These are phyloP conservation scores for Dendroctonus valens DNA, from an alignment of 1,140 invertebrate genomes.

Conservation along the genomic window DNA sequence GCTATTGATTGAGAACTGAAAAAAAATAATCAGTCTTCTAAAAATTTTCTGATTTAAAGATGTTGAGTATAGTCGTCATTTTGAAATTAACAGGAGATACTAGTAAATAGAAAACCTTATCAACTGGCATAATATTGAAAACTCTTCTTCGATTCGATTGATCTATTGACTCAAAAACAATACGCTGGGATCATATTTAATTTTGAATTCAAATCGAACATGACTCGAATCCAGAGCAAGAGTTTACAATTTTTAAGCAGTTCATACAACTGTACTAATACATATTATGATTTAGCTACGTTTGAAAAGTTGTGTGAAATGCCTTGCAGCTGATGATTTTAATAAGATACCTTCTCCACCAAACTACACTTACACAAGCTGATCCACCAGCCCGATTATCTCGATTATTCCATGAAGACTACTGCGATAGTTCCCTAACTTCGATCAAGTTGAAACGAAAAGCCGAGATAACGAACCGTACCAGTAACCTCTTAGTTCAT, in stretches of 20 bases:
- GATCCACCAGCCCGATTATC: conserved; percentile 33
- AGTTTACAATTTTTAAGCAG: conserved; percentile 17
- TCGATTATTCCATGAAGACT: conserved; percentile 14
- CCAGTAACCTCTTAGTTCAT: conserved; percentile 15
- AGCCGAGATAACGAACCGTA: conserved; percentile 32
- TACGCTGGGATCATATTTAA: conserved; percentile 22
- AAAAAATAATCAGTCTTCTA: too few species aligned
- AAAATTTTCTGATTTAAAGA: too few species aligned
- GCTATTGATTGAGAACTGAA: conserved; percentile 11
- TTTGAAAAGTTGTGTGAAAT: conserved; percentile 41
- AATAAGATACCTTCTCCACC: conserved; percentile 50
- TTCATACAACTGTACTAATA: conserved; percentile 37
- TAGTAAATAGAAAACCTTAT: background rate
- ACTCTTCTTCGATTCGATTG: background rate
- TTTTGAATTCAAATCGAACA: background rate
- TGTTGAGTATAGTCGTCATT: background rate
- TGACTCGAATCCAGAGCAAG: background rate
- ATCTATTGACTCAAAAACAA: conserved; percentile 1
- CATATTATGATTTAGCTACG: conserved; percentile 30
- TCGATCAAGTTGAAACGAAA: conserved; percentile 13
- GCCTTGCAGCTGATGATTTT: conserved; percentile 44
- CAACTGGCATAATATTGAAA: conserved; percentile 15
- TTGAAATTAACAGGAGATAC: conserved; percentile 25
- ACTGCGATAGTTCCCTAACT: background rate
- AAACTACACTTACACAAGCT: conserved; percentile 50